Conservation (phyloP, 2,797 vertebrate species). For the Myoxocephalus aenaeus region DNA sequence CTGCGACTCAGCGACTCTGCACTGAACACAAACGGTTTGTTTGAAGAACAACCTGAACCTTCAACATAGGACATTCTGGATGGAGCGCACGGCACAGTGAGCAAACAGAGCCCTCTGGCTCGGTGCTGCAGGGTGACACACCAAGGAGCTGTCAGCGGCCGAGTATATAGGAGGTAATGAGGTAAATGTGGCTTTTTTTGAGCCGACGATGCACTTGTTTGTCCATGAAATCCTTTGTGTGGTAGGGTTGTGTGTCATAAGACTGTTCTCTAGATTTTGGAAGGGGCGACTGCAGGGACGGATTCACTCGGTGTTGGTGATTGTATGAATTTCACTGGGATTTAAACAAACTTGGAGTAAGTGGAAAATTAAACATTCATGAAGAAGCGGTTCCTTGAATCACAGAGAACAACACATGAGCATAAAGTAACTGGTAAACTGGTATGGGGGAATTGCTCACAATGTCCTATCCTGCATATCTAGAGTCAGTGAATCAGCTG, state of each 20-base stretch:
- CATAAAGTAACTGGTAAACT: neutral
- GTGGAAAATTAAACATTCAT: neutral
- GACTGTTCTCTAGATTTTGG: slow-evolving; percentile 5
- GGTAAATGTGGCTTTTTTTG: neutral
- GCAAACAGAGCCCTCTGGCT: slow-evolving; percentile 18
- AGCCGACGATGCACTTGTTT: slow-evolving; percentile 19
- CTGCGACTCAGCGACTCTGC: neutral
- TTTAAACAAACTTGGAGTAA: neutral
- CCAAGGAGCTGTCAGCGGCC: neutral
- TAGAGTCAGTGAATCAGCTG: slow-evolving; percentile 9
- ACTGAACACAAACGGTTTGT: slow-evolving; percentile 1
- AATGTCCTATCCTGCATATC: slow-evolving; percentile 6
- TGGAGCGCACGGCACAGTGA: slow-evolving; percentile 6
- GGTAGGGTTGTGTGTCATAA: neutral
- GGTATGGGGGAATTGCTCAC: neutral
- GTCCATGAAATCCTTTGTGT: slow-evolving; percentile 1
- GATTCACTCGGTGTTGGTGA: neutral
- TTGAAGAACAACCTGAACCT: slow-evolving; percentile 3
- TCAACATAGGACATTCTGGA: neutral
- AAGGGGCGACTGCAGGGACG: neutral
- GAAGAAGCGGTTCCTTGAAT: slow-evolving; percentile 1
- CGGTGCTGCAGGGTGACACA: slow-evolving; percentile 16
- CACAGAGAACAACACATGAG: neutral
- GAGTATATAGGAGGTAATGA: slow-evolving; percentile 16
- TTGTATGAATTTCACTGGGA: slow-evolving; percentile 2